Conservation (phyloP, 2,113 vertebrate species). For the Morone chrysops region DNA sequence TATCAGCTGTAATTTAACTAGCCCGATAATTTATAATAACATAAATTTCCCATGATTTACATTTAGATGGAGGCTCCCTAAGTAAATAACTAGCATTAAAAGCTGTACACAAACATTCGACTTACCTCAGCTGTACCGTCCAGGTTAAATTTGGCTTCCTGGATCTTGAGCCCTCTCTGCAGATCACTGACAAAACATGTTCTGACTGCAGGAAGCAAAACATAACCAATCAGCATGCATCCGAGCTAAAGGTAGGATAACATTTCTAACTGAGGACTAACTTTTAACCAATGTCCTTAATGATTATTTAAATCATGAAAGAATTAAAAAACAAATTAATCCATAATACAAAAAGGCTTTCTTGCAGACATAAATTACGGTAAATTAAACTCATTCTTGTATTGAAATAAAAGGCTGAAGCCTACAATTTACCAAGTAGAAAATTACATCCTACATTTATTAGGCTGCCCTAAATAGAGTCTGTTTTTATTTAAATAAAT, state of each 20-base stretch:
- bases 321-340: background rate
- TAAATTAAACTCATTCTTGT: background rate
- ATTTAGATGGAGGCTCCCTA: too few relatives aligned
- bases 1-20: too few relatives aligned
- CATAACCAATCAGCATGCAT: background rate
- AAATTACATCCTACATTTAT: background rate
- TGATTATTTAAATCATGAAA: background rate
- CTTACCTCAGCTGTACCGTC: constrained; percentile 91
- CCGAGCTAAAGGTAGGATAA: background rate
- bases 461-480: background rate
- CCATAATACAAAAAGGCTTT: background rate
- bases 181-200: constrained; percentile 97
- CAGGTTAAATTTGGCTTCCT: constrained; percentile 95
- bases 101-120: background rate
- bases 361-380: background rate
- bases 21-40: too few relatives aligned
- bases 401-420: background rate
- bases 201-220: constrained; percentile 84
- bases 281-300: background rate
- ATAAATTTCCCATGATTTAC: too few relatives aligned
- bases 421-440: background rate
- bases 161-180: constrained; percentile 94
- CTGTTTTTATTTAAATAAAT: background rate
- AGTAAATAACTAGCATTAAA: background rate
- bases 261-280: background rate